These are phyloP conservation scores for Agonopterix heracliana DNA, from an alignment of 2,888 invertebrate genomes.

Conservation along the genomic window DNA sequence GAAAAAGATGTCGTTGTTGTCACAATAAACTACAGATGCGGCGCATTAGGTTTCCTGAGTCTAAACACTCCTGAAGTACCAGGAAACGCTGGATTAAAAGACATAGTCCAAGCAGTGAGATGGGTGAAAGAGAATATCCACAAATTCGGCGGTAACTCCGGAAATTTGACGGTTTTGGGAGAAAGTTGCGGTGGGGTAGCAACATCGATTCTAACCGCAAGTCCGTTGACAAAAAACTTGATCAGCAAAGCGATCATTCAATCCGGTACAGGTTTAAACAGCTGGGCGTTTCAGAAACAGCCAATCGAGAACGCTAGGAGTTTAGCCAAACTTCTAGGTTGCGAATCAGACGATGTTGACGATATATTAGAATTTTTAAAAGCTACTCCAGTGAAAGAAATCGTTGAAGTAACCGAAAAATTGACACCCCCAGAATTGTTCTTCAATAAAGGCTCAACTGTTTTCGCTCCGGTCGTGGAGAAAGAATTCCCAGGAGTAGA, in stretches of 20 bases:
- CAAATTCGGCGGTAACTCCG: constrained; percentile 59
- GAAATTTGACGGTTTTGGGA: constrained; percentile 60
- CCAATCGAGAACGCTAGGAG: constrained; percentile 49
- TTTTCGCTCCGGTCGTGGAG: constrained; percentile 47
- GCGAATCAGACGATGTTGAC: constrained; percentile 44
- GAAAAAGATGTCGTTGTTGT: constrained; percentile 76
- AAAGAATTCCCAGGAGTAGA: constrained; percentile 59
- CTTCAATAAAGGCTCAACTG: constrained; percentile 15
- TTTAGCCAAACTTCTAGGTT: constrained; percentile 46
- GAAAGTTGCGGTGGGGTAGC: constrained; percentile 52
- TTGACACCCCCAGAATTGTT: constrained; percentile 20
- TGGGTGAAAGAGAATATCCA: constrained; percentile 64
- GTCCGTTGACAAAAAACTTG: constrained; percentile 49
- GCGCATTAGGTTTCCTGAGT: constrained; percentile 58
- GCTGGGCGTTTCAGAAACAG: constrained; percentile 39
- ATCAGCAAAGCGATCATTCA: constrained; percentile 58
- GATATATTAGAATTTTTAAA: constrained; percentile 55
- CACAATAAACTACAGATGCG: constrained; percentile 73
- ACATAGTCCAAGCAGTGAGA: constrained; percentile 51
- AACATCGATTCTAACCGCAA: constrained; percentile 47
- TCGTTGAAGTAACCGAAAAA: constrained; percentile 42
- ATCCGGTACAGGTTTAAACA: constrained; percentile 45
- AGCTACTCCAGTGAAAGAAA: constrained; percentile 48
- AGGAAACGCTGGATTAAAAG: constrained; percentile 65
- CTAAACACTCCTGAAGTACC: constrained; percentile 63